A percentile compares a stretch with the other conserved stretches of the same genome.
Evolutionary conservation across 2,113 vertebrate species (phyloP).

Genomic region (Nyctereutes procyonoides): DNA sequence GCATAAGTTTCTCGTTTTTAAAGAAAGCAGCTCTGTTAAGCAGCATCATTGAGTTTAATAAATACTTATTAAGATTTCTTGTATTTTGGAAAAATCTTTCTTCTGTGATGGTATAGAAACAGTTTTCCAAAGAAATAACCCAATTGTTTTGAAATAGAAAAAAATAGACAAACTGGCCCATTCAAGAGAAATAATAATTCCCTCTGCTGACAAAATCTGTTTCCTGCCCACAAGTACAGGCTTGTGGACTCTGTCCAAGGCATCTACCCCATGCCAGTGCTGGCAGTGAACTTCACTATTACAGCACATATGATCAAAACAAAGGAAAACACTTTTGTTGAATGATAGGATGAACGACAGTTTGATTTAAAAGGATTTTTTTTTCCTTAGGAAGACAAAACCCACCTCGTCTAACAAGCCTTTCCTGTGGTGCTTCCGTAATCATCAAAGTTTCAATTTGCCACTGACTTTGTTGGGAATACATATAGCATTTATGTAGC

Average conservation of each 20-base stretch:
- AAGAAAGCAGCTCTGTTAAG: background rate
- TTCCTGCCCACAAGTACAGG: constrained; percentile 40
- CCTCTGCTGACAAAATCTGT: constrained; percentile 56
- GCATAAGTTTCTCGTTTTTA: background rate
- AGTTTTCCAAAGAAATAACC: constrained; percentile 44
- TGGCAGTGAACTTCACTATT: background rate
- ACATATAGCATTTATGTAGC: background rate
- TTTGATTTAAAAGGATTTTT: constrained; percentile 27
- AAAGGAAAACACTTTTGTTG: constrained; percentile 29
- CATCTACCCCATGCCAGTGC: background rate
- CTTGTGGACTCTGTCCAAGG: constrained; percentile 39
- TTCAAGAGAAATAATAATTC: constrained; percentile 61
- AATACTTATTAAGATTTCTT: background rate
- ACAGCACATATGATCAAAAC: constrained; percentile 14
- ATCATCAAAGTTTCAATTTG: constrained; percentile 19
- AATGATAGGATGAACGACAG: constrained; percentile 45
- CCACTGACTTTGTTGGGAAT: background rate
- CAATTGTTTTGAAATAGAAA: constrained; percentile 52
- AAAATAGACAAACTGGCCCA: constrained; percentile 30
- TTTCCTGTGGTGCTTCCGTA: constrained; percentile 43
- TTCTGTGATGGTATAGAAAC: background rate
- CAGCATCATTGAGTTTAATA: background rate
- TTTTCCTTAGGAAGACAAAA: constrained; percentile 22
- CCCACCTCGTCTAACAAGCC: constrained; percentile 28
- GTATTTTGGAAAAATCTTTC: constrained; percentile 62